A percentile compares a stretch with the other conserved stretches of the same genome.
phyloP scores from a whole-genome alignment of 53 echinoderm and acorn worm genomes.

The Arbacia lixula region DNA sequence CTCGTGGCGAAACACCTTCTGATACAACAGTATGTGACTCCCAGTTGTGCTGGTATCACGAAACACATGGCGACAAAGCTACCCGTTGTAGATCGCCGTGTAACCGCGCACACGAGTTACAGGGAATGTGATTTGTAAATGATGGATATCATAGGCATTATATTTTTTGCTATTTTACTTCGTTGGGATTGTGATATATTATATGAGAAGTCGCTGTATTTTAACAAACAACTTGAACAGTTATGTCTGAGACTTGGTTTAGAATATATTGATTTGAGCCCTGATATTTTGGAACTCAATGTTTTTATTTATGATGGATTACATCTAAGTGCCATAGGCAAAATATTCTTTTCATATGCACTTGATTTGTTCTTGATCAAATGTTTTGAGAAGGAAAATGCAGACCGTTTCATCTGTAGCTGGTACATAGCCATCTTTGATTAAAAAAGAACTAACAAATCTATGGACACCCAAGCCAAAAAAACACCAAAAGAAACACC shows the following conservation, averaged over 20 bases:
- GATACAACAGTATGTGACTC: too few relatives aligned
- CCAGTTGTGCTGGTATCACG: too few relatives aligned
- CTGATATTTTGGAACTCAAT: background rate
- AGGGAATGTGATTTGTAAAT: too few relatives aligned
- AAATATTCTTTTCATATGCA: background rate
- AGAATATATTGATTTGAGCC: background rate
- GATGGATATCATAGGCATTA: too few relatives aligned
- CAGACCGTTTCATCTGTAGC: too few relatives aligned
- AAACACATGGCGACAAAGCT: too few relatives aligned
- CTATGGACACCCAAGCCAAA: too few relatives aligned
- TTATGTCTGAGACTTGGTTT: background rate
- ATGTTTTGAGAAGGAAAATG: background rate
- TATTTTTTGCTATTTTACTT: conserved; percentile 7
- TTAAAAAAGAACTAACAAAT: background rate
- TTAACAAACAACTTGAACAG: background rate
- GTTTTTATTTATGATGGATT: conserved; percentile 18
- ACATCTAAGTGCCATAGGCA: background rate
- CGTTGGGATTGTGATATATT: conserved; percentile 15
- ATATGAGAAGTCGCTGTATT: conserved; percentile 5
- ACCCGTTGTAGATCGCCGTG: too few relatives aligned
- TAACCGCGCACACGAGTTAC: too few relatives aligned
- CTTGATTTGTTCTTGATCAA: background rate
- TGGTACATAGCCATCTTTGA: background rate
- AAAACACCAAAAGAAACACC: too few relatives aligned
- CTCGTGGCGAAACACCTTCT: too few relatives aligned